These are phyloP conservation scores for Sarcophaga rosellei DNA, from an alignment of 2,888 invertebrate species.

Conservation along the genomic window DNA sequence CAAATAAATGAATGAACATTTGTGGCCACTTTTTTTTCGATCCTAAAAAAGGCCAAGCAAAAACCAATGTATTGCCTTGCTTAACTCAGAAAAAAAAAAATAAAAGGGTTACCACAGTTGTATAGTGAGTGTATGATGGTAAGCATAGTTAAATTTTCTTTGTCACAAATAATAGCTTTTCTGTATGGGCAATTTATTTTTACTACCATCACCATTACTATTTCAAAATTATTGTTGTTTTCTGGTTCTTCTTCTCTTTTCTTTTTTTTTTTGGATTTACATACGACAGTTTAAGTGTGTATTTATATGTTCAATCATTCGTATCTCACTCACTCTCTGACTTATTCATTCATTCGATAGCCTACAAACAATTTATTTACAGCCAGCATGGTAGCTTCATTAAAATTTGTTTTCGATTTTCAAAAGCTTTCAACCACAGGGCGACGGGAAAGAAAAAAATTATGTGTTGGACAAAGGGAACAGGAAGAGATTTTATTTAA, in stretches of 20 bases:
- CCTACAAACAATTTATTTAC: too few relatives aligned
- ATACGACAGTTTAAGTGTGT: neutral
- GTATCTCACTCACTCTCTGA: neutral
- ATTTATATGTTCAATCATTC: constrained; percentile 7
- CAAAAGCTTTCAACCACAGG: too few relatives aligned
- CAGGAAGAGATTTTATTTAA: too few relatives aligned
- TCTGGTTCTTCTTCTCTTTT: neutral
- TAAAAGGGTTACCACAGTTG: neutral
- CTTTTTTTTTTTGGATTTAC: too few relatives aligned
- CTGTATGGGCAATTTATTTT: constrained; percentile 61
- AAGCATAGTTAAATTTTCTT: constrained; percentile 59
- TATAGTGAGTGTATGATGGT: neutral
- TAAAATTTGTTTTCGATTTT: too few relatives aligned
- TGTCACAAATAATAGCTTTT: constrained; percentile 64
- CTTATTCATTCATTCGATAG: too few relatives aligned
- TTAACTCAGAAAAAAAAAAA: constrained; percentile 29
- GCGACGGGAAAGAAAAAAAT: too few relatives aligned
- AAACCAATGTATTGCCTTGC: neutral
- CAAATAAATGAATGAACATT: constrained; percentile 19
- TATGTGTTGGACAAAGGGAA: too few relatives aligned
- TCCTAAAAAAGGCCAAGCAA: constrained; percentile 14
- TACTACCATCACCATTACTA: constrained; percentile 48
- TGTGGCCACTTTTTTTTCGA: constrained; percentile 15
- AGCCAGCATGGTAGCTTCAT: too few relatives aligned
- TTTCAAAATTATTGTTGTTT: constrained; percentile 8